Evolutionary conservation across 1,140 invertebrate genomes (phyloP).

Genomic region (Drosophila saltans): DNA sequence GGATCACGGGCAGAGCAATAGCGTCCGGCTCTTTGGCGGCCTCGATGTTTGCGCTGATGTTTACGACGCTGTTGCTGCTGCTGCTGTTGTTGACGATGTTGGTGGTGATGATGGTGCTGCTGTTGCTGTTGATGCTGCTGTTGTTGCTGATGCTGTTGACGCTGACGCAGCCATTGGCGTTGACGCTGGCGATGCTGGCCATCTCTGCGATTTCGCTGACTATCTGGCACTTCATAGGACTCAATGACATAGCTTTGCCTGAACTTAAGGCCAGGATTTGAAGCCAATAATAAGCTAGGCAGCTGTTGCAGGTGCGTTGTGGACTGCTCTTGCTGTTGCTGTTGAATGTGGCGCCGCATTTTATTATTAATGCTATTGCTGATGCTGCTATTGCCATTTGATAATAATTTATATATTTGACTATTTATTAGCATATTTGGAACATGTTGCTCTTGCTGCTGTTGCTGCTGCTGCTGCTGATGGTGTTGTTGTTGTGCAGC

Average conservation of each 20-base stretch:
- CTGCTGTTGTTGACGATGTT: slow-evolving; percentile 39
- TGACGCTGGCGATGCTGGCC: slow-evolving; percentile 46
- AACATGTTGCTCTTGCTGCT: slow-evolving; percentile 74
- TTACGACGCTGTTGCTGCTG: slow-evolving; percentile 64
- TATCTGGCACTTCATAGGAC: slow-evolving; percentile 70
- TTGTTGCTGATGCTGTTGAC: slow-evolving; percentile 42
- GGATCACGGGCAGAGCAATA: slow-evolving; percentile 86
- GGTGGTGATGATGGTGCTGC: slow-evolving; percentile 39
- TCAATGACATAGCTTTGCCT: slow-evolving; percentile 60
- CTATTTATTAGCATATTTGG: slow-evolving; percentile 82
- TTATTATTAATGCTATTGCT: slow-evolving; percentile 46
- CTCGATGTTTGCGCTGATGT: slow-evolving; percentile 57
- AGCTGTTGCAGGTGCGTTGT: slow-evolving; percentile 35
- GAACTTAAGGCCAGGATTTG: slow-evolving; percentile 34
- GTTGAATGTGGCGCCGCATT: slow-evolving; percentile 46
- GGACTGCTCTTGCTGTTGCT: slow-evolving; percentile 32
- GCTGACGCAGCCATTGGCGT: slow-evolving; percentile 24
- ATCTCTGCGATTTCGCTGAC: slow-evolving; percentile 66
- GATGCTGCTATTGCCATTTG: slow-evolving; percentile 55
- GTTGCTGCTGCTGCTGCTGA: slow-evolving; percentile 48
- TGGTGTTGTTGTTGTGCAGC: slow-evolving; percentile 40
- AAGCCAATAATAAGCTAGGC: slow-evolving; percentile 24
- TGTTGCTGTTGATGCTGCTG: slow-evolving; percentile 42
- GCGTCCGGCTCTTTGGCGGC: slow-evolving; percentile 75
- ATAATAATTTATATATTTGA: slow-evolving; percentile 81